Conservation (phyloP, 2,888 invertebrate species). For the Ctenicera cuprea region DNA sequence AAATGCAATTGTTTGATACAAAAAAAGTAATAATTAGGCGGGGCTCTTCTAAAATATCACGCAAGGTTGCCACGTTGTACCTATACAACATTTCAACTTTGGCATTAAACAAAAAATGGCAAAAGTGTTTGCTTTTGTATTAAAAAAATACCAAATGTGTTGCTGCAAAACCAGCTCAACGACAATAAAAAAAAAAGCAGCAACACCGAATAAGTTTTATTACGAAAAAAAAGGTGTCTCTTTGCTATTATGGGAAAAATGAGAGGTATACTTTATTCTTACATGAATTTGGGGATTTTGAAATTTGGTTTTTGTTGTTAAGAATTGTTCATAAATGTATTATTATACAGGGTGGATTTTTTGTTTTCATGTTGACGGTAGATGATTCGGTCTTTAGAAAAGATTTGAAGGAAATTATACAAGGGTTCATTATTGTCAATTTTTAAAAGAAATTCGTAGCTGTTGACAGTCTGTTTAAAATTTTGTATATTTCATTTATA, state of each 20-base stretch:
- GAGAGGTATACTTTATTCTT: not conserved
- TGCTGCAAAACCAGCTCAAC: slow-evolving; percentile 22
- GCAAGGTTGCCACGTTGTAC: slow-evolving; percentile 22
- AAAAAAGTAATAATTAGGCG: not conserved
- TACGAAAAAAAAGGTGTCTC: slow-evolving; percentile 14
- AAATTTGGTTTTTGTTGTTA: slow-evolving; percentile 21
- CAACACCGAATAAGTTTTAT: slow-evolving; percentile 15
- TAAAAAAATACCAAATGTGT: not conserved
- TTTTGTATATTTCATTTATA: no score
- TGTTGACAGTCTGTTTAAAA: no score
- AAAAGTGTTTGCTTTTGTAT: slow-evolving; percentile 19
- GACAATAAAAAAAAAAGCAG: slow-evolving; percentile 27
- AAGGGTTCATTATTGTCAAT: no score
- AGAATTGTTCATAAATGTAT: slow-evolving; percentile 2
- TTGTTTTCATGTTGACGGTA: no score
- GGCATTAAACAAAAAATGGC: slow-evolving; percentile 8
- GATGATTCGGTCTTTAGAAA: no score
- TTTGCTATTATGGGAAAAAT: slow-evolving; percentile 6
- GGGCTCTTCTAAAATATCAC: slow-evolving; percentile 10
- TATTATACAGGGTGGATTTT: not conserved
- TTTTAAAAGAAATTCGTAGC: no score
- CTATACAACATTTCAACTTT: not conserved
- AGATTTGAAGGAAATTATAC: no score
- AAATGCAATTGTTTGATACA: not conserved
- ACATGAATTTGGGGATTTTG: not conserved